Evolutionary conservation across 2,888 invertebrate genomes (phyloP), one percentile per base, ranked within the genome.

Genomic region (Eueremaeus valkanovi): DNA sequence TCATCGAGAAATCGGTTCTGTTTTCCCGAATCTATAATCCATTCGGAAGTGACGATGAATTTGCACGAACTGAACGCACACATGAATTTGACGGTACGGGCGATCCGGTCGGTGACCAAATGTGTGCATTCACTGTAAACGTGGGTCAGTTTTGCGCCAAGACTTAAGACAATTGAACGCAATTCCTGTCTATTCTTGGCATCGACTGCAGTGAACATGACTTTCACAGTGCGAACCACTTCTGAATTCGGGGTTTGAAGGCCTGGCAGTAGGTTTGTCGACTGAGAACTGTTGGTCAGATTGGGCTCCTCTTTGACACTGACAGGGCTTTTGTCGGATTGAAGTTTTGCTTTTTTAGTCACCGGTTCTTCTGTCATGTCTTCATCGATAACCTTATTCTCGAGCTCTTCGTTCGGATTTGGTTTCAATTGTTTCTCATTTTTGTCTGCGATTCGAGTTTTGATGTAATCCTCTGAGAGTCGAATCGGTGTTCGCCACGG

Each of bases 401-500:
- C n/a, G 8, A 16, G 66, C n/a, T 66, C 36, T n/a, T 36, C 27
- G 16, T 13, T 8, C 16, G 61, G 18, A 24, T 61, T 61, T 27
- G 45, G 9, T 21, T 40, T 42, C 16, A 18, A 45, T 11, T 70
- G n/a, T 45, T 70, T n/a, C n/a, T 72, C 72, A 49, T 51, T 72
- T n/a, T 49, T 72, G 3, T 49, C 49, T 29, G 49, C 21, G 24
- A 72, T 27, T 72, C 33, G 3, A 72, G 16, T 31, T 29, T 51
- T 72, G 1, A 72, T 0, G 27, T 49, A 29, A 11, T 72, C 51
- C 6, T 72, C 45, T 24, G 49, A 45, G 3, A 51, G 21, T 24
- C 49, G 49, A 29, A 95, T 92, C 0, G 94, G 94, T 85, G 90
- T 90, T 84, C 93, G 94, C 96, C 96, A 97, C 0, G 94, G 92